phyloP scores from a whole-genome alignment of 2,888 invertebrate genomes.

The Orthosia gothica region DNA sequence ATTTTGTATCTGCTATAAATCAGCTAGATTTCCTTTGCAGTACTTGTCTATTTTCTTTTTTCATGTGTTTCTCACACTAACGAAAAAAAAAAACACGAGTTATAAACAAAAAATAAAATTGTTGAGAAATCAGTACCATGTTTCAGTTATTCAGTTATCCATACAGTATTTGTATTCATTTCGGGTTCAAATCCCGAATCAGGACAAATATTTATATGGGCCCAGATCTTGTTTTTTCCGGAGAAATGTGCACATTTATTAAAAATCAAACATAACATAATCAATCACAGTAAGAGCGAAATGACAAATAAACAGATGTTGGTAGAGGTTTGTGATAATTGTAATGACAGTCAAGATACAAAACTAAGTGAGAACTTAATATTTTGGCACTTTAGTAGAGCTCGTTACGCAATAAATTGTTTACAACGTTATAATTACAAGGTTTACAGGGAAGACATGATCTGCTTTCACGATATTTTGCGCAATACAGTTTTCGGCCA shows the following conservation, averaged over 20 bases:
- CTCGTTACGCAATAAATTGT: constrained; percentile 68
- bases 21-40: too few relatives aligned
- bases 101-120: neutral
- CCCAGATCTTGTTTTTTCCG: neutral
- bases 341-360: constrained; percentile 45
- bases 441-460: constrained; percentile 87
- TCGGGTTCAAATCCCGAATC: neutral
- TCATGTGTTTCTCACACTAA: neutral
- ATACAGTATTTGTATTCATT: neutral
- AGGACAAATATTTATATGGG: constrained; percentile 34
- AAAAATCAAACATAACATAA: constrained; percentile 11
- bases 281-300: constrained; percentile 9
- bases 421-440: constrained; percentile 71
- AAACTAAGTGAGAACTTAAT: constrained; percentile 51
- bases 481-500: constrained; percentile 73
- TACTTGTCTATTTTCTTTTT: neutral
- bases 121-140: neutral
- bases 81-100: neutral
- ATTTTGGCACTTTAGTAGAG: constrained; percentile 69
- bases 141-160: neutral
- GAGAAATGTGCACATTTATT: constrained; percentile 9
- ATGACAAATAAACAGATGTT: constrained; percentile 19
- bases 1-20: neutral
- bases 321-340: constrained; percentile 25
- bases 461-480: constrained; percentile 80